Evolutionary conservation across 2,113 vertebrate species (phyloP).

Genomic region (Alaudala cheleensis): DNA sequence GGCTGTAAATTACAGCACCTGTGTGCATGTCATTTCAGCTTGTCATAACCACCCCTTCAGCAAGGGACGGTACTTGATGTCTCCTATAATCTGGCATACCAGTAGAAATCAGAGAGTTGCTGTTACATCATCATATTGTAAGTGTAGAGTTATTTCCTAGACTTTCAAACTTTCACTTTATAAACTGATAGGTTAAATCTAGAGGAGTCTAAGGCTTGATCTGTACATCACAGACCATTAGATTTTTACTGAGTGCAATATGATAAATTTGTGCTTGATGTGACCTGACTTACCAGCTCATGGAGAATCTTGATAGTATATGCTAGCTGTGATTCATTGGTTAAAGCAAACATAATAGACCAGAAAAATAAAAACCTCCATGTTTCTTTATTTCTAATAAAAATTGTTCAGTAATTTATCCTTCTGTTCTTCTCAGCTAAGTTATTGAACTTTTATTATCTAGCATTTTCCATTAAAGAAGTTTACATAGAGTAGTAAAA

Average conservation of each 20-base stretch:
- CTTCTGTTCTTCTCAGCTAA: background rate
- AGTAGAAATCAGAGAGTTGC: background rate
- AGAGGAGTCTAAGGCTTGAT: background rate
- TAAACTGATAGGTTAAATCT: background rate
- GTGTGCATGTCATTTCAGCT: background rate
- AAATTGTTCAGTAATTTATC: background rate
- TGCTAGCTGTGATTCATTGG: background rate
- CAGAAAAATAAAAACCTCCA: background rate
- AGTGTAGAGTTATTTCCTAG: background rate
- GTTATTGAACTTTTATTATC: background rate
- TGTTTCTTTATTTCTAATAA: background rate
- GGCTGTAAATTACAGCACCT: background rate
- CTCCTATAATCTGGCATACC: background rate
- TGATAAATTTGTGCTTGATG: background rate
- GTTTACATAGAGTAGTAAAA: background rate
- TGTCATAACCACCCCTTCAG: background rate
- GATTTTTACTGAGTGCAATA: background rate
- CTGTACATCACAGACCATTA: background rate
- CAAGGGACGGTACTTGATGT: background rate
- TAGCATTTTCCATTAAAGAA: background rate
- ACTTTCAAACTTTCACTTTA: background rate
- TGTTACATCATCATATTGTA: background rate
- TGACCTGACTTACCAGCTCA: background rate
- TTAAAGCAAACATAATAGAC: background rate
- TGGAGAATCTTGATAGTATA: background rate